A percentile compares a stretch with the other conserved stretches of the same genome.
Conservation (phyloP, 2,888 invertebrate species). For the Serrognathus titanus region DNA sequence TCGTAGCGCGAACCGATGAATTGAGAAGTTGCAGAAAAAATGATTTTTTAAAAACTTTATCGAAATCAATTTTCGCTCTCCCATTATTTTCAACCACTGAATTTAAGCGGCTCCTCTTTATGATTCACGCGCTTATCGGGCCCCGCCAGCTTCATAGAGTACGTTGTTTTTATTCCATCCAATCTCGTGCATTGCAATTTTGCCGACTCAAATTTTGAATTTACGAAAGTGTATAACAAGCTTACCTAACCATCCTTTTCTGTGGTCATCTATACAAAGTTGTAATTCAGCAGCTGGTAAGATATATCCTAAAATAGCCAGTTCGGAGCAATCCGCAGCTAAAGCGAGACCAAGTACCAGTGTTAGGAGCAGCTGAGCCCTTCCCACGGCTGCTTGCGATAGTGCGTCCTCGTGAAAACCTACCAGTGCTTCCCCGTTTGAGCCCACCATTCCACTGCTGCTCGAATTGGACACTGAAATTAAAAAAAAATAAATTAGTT, state of each 20-base stretch:
- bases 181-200: too few species aligned
- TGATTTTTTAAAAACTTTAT: too few species aligned
- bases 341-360: constrained; percentile 64
- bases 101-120: too few species aligned
- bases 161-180: too few species aligned
- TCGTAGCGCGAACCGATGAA: too few species aligned
- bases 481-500: constrained; percentile 1
- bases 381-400: constrained; percentile 70
- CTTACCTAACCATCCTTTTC: constrained; percentile 72
- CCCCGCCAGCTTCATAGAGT: too few species aligned
- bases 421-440: constrained; percentile 52
- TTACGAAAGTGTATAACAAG: too few species aligned
- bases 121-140: too few species aligned
- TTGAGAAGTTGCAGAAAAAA: too few species aligned
- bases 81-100: too few species aligned
- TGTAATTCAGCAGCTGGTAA: constrained; percentile 74
- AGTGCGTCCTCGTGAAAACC: constrained; percentile 77
- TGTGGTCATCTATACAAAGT: constrained; percentile 67
- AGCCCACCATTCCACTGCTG: constrained; percentile 29
- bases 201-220: too few species aligned
- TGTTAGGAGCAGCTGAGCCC: constrained; percentile 64
- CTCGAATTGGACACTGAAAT: constrained; percentile 24
- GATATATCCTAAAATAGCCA: constrained; percentile 68
- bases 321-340: constrained; percentile 66
- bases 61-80: too few species aligned